These are phyloP conservation scores for Pissodes strobi DNA, from an alignment of 1,140 invertebrate genomes.

Conservation along the genomic window DNA sequence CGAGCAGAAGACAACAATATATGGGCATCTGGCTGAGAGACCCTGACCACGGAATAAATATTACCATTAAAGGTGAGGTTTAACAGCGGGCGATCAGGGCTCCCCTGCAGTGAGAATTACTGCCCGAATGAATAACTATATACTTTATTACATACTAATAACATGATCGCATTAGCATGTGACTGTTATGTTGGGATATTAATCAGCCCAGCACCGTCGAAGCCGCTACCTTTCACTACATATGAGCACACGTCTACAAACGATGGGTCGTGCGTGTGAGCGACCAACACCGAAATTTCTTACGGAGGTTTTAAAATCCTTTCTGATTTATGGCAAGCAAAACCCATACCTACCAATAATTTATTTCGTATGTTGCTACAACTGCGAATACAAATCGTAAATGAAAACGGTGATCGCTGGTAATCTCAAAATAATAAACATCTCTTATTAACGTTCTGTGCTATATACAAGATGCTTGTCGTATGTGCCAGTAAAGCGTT, in stretches of 20 bases:
- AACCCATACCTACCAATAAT: constrained; percentile 17
- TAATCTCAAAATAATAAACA: constrained; percentile 4
- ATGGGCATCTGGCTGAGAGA: constrained; percentile 35
- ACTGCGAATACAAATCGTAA: constrained; percentile 20
- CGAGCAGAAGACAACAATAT: constrained; percentile 34
- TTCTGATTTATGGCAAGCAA: constrained; percentile 20
- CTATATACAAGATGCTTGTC: too few species aligned
- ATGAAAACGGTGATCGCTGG: constrained; percentile 6
- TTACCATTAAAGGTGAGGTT: constrained; percentile 57
- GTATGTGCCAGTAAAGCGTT: too few species aligned
- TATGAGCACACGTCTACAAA: too few species aligned
- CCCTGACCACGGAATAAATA: constrained; percentile 51
- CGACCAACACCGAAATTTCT: constrained; percentile 26
- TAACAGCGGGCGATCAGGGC: constrained; percentile 51
- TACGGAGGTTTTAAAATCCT: constrained; percentile 10
- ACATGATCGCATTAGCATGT: constrained; percentile 55
- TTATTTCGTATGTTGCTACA: constrained; percentile 18
- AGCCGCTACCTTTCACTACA: constrained; percentile 44
- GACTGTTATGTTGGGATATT: constrained; percentile 46
- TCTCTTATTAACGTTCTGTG: background rate
- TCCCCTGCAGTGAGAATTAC: constrained; percentile 55
- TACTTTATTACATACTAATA: constrained; percentile 59
- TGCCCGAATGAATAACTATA: constrained; percentile 57
- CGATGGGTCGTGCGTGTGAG: constrained; percentile 27
- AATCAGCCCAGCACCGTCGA: constrained; percentile 45